Percentiles rank a stretch among this genome's conserved stretches.
Conservation (phyloP, 37 sponge, comb jelly and placozoan genomes). For the Agelas oroides region DNA sequence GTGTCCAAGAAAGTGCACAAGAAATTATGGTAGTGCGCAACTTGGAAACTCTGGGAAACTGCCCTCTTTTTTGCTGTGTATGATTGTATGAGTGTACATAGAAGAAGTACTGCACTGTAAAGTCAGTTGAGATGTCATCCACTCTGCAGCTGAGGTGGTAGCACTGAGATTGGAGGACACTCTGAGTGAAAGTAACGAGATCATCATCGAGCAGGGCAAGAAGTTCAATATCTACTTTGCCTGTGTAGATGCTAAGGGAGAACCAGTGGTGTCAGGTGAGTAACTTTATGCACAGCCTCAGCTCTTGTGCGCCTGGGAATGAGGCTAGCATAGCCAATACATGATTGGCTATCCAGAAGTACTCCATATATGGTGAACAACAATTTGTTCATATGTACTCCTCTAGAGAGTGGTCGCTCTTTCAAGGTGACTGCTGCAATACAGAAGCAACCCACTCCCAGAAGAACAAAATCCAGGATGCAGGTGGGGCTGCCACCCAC, state of each 20-base stretch:
- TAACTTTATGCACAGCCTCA: background rate
- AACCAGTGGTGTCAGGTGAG: slow-evolving; percentile 36
- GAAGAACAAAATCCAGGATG: background rate
- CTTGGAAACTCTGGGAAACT: no score
- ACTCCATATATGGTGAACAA: no score
- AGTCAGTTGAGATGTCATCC: no score
- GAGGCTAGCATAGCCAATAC: no score
- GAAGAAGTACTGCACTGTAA: no score
- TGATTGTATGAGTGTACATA: no score
- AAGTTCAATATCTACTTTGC: slow-evolving; percentile 45
- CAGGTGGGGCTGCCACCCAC: background rate
- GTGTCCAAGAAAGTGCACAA: no score
- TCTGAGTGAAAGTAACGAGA: background rate
- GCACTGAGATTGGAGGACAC: background rate
- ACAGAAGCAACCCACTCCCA: background rate
- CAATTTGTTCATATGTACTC: no score
- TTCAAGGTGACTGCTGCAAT: slow-evolving; percentile 48
- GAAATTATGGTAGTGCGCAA: no score
- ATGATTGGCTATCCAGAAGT: no score
- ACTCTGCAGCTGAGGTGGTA: slow-evolving; percentile 4
- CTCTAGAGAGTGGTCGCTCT: slow-evolving; percentile 64
- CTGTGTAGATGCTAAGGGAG: slow-evolving; percentile 61
- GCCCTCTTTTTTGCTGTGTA: no score
- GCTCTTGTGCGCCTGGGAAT: no score
- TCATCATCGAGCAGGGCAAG: slow-evolving; percentile 61